These are phyloP conservation scores for Clytia hemisphaerica DNA, from an alignment of 30 jellyfish, hydroid and myxozoan genomes.

Conservation along the genomic window DNA sequence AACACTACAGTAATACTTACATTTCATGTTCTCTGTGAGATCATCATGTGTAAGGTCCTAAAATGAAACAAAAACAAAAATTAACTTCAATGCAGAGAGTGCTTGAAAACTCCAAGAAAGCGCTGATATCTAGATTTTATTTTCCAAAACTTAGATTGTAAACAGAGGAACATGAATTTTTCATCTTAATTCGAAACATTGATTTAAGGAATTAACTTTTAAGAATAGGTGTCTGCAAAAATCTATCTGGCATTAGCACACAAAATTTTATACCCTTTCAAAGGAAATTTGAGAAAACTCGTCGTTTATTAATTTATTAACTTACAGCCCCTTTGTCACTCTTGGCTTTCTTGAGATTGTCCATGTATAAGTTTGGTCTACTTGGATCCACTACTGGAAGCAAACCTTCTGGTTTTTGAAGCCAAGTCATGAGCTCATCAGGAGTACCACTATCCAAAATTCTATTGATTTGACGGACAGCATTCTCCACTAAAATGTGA, in stretches of 20 bases:
- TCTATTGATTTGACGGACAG: slow-evolving; percentile 62
- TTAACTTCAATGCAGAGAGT: background rate
- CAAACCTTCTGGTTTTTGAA: slow-evolving; percentile 82
- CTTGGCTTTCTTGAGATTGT: slow-evolving; percentile 66
- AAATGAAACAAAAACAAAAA: background rate
- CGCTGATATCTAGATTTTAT: too few relatives aligned
- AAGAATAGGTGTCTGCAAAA: too few relatives aligned
- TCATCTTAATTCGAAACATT: too few relatives aligned
- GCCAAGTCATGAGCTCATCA: slow-evolving; percentile 84
- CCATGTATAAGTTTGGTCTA: slow-evolving; percentile 78
- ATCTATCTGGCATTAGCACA: too few relatives aligned
- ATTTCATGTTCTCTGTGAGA: slow-evolving; percentile 51
- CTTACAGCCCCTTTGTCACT: slow-evolving; percentile 75
- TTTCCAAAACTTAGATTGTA: too few relatives aligned
- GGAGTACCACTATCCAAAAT: slow-evolving; percentile 72
- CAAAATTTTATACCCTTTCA: too few relatives aligned
- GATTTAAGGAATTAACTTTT: too few relatives aligned
- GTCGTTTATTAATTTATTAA: background rate
- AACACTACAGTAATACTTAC: slow-evolving; percentile 16
- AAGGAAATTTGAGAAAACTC: too few relatives aligned
- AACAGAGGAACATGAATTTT: too few relatives aligned
- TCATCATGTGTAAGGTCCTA: slow-evolving; percentile 92
- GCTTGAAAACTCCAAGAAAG: background rate
- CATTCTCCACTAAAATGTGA: slow-evolving; percentile 66
- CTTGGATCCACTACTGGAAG: slow-evolving; percentile 82